Evolutionary conservation across 1,140 invertebrate species (phyloP).

Genomic region (Acromyrmex charruanus): DNA sequence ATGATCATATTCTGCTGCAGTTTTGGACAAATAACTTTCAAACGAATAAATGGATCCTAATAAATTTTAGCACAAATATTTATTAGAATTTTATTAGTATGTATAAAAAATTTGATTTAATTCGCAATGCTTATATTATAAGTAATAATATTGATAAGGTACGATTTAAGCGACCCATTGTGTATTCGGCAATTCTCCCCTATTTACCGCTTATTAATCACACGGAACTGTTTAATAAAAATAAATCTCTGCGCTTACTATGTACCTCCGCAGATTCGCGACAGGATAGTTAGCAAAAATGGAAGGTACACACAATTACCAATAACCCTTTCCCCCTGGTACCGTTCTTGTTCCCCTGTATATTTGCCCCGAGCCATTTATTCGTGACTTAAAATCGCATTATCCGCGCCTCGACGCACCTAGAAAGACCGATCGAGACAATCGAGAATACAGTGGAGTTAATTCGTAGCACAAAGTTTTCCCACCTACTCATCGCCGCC

Average conservation of each 20-base stretch:
- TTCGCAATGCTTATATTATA: too few species aligned
- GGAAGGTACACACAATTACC: constrained; percentile 44
- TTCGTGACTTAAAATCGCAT: constrained; percentile 60
- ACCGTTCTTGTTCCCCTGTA: neutral
- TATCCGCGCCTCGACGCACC: constrained; percentile 31
- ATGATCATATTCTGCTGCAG: too few species aligned
- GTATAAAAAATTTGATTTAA: too few species aligned
- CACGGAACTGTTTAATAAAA: constrained; percentile 20
- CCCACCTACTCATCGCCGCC: constrained; percentile 21
- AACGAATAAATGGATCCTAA: too few species aligned
- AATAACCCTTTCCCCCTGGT: neutral
- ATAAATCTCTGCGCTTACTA: neutral
- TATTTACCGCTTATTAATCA: neutral
- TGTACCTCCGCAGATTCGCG: neutral
- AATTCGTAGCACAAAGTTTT: constrained; percentile 58
- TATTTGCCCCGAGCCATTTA: constrained; percentile 8
- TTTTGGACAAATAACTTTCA: too few species aligned
- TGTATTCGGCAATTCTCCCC: too few species aligned
- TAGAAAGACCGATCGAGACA: constrained; percentile 46
- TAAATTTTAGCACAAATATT: too few species aligned
- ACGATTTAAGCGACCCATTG: too few species aligned
- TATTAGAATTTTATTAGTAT: too few species aligned
- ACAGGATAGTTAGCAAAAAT: constrained; percentile 48
- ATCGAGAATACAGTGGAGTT: constrained; percentile 34
- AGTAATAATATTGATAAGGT: too few species aligned